A percentile compares a stretch with the other conserved stretches of the same genome.
Conservation (phyloP, 2,797 vertebrate species). For the Ptychadena robeensis region DNA sequence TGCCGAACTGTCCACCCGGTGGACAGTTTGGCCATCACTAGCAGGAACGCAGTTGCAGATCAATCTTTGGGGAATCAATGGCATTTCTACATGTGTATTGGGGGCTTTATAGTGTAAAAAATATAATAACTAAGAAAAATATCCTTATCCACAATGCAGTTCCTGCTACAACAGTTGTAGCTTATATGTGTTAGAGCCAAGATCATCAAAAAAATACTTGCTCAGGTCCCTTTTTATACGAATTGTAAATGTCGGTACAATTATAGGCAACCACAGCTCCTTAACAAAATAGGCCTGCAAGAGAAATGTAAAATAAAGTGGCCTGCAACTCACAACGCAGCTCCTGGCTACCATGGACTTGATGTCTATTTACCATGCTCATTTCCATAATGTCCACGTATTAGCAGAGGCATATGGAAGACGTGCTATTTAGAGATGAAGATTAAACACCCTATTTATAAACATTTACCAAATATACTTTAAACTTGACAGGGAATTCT, state of each 20-base stretch:
- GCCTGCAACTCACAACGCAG: constrained; percentile 9
- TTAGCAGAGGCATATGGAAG: constrained; percentile 35
- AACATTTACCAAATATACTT: constrained; percentile 72
- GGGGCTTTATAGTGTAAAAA: too few relatives aligned
- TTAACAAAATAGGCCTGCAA: constrained; percentile 38
- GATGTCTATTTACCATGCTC: constrained; percentile 40
- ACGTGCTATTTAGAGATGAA: constrained; percentile 50
- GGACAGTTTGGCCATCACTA: too few relatives aligned
- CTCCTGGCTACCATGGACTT: constrained; percentile 20
- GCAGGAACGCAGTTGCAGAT: too few relatives aligned
- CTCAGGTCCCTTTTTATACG: background rate
- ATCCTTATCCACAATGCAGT: too few relatives aligned
- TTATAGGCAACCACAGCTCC: constrained; percentile 25
- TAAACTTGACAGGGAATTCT: constrained; percentile 67
- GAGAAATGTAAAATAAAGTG: constrained; percentile 47
- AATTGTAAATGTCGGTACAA: constrained; percentile 5
- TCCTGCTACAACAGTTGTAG: too few relatives aligned
- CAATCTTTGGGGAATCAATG: too few relatives aligned
- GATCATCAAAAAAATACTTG: background rate
- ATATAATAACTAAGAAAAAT: too few relatives aligned
- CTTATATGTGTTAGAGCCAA: background rate
- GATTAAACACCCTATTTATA: constrained; percentile 66
- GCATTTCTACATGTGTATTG: too few relatives aligned
- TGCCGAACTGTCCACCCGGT: too few relatives aligned
- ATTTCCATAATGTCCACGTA: constrained; percentile 57